Conservation (phyloP, 2,113 vertebrate species). For the Oophaga pumilio region DNA sequence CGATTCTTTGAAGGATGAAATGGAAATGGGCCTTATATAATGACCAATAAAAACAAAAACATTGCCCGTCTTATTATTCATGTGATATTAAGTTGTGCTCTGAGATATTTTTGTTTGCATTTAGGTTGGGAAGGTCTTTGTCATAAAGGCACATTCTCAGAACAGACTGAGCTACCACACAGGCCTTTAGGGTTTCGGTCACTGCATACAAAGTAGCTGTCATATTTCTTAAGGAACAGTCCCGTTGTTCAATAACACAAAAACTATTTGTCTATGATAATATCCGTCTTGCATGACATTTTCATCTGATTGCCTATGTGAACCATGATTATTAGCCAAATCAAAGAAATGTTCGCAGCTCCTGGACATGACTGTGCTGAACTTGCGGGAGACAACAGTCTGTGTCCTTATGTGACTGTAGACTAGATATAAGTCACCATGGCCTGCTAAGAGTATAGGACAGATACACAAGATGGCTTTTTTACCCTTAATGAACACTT, state of each 20-base stretch:
- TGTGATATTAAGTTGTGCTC: constrained; percentile 10
- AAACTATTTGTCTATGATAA: constrained; percentile 22
- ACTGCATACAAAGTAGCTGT: constrained; percentile 3
- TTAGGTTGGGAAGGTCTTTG: constrained; percentile 23
- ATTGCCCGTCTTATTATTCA: constrained; percentile 25
- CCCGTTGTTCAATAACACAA: constrained; percentile 13
- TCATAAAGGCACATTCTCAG: neutral
- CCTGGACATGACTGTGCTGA: neutral
- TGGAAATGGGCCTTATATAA: constrained; percentile 31
- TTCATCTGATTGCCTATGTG: neutral
- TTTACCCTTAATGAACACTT: no score
- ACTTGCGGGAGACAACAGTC: neutral
- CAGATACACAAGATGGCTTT: no score
- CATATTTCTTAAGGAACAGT: neutral
- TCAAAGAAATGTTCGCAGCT: constrained; percentile 19
- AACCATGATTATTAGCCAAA: constrained; percentile 6
- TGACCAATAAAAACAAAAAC: constrained; percentile 49
- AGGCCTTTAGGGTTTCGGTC: neutral
- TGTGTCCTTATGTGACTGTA: constrained; percentile 1
- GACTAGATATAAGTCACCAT: neutral
- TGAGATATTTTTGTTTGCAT: constrained; percentile 9
- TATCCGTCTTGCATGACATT: neutral
- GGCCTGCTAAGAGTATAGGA: no score
- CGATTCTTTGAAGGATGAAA: constrained; percentile 39
- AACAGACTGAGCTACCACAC: constrained; percentile 15